Evolutionary conservation across 2,888 invertebrate species (phyloP), one percentile per base, ranked within the genome.

Genomic region (Parnassius apollo): DNA sequence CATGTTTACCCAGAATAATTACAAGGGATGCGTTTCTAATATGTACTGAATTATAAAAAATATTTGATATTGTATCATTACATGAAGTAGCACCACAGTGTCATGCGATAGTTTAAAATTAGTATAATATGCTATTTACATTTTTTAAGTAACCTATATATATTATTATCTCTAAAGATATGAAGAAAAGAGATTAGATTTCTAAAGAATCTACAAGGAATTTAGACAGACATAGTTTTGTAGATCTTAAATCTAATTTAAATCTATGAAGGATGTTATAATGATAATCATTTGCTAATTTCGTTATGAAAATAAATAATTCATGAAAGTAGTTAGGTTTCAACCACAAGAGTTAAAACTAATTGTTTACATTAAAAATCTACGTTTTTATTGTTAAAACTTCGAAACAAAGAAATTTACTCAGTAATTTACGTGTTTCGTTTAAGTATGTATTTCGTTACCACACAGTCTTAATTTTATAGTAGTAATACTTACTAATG

Each of bases 71-170:
- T 9, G 35, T 22, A 53, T 10, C 13, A 18, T 8, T 42, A n/a
- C 13, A 53, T 52, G 9, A 13, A 44, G 18, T 55, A 61, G 54
- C 60, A 61, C 60, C 60, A 61, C 55, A 55, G 13, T 48, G 13
- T 48, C 12, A 12, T 48, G 46, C 25, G 52, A 25, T 46, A 45
- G 59, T 35, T 42, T 42, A 22, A 25, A 45, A 10, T 52, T 45
- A 22, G 45, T 59, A 52, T 44, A 22, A 48, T 8, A 48, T 9
- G 8, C 13, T 48, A 48, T 48, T 53, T 46, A 9, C 10, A 45
- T 11, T 48, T 13, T 48, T 53, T 46, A 9, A 9, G 12, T 11
- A 51, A 3, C 2, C 52, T 25, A 25, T 2, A 1, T 3, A 11
- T 35, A 18, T 48, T 59, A 45, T 11, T 54, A 61, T 9, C 25